phyloP scores from a whole-genome alignment of 2,888 invertebrate species.

The Dolichomitus sp. region DNA sequence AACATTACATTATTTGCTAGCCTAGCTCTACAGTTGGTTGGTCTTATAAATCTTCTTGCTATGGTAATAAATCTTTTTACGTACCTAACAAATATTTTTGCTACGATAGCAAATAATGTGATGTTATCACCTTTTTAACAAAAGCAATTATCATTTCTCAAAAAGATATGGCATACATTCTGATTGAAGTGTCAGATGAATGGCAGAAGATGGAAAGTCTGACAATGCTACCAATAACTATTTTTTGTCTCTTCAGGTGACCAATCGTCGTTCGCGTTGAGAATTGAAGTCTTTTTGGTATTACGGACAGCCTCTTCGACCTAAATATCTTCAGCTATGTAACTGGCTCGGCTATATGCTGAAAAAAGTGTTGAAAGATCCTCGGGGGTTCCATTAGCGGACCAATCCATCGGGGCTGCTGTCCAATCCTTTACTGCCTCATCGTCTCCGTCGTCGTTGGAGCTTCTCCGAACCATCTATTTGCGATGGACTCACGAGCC shows the following conservation, averaged over 20 bases:
- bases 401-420: conserved; percentile 42
- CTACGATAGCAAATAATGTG: no score
- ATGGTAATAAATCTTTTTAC: no score
- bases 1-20: no score
- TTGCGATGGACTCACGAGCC: conserved; percentile 24
- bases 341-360: neutral
- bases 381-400: conserved; percentile 26
- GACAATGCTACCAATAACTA: neutral
- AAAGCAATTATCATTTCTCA: no score
- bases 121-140: no score
- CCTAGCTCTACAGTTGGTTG: no score
- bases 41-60: no score
- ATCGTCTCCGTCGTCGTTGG: conserved; percentile 20
- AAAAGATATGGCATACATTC: no score
- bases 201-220: no score
- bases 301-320: neutral
- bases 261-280: neutral
- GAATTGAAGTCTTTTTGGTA: neutral
- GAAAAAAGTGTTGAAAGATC: conserved; percentile 3
- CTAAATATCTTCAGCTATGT: conserved; percentile 6
- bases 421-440: conserved; percentile 43
- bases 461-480: conserved; percentile 19
- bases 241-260: neutral
- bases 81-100: no score
- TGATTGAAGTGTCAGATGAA: no score